Evolutionary conservation across 2,113 vertebrate genomes (phyloP), one percentile per base, ranked within the genome.

Genomic region (Atherinomorus stipes): DNA sequence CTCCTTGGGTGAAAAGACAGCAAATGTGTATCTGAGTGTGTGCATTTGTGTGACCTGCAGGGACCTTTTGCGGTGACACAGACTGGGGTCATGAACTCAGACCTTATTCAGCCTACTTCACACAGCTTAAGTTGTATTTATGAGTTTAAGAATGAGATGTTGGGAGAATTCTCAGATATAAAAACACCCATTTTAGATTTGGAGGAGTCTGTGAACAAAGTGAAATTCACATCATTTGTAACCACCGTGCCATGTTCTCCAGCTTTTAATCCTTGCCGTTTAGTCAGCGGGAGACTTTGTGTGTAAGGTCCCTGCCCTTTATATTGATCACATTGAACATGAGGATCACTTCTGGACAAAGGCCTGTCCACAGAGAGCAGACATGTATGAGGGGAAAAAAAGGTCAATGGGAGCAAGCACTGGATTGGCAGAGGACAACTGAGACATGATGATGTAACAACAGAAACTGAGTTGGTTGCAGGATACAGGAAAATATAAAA

Each of bases 261-360:
- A 80, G 85, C 64, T 66, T 89, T 90, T 91, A 88, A 89, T 85
- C 81, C 86, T 64, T 71, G 62, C 74, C 63, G 70, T 90, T 89
- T 84, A 84, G 79, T 82, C 77, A 81, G 84, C 50, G 53, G 86
- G 80, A 73, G 71, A 69, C 78, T 80, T 63, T 66, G 87, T 84
- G 83, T 85, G 77, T 81, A 80, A 88, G 89, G 89, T 91, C 88
- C 63, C 76, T 90, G 86, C 81, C 84, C 85, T 88, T 71, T 65
- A 79, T 88, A 93, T 93, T 88, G 92, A 93, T 94, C 86, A 81
- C 86, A 86, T 79, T 81, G 79, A 84, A 88, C 81, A 85, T 80
- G 75, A 86, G 74, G 78, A 78, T 83, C 78, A 83, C 81, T 79
- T 87, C 84, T 45, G 79, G 1, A 53, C 83, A 78, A 83, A 78